These are phyloP conservation scores for Colletes latitarsis DNA, from an alignment of 1,140 invertebrate genomes.

Conservation along the genomic window DNA sequence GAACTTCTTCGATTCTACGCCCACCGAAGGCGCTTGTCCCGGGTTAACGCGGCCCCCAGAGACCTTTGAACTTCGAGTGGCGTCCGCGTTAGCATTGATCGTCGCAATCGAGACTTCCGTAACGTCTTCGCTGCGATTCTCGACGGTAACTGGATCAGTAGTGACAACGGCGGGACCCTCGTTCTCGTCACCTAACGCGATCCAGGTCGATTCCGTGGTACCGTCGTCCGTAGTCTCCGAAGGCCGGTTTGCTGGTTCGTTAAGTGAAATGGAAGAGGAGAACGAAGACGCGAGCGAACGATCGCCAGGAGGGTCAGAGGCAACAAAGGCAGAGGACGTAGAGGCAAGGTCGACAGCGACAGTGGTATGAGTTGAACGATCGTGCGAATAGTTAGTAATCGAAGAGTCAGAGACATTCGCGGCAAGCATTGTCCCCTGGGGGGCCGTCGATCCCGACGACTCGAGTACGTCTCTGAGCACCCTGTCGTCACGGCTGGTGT, in stretches of 20 bases:
- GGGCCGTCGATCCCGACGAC: conserved; percentile 20
- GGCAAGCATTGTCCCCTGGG: conserved; percentile 14
- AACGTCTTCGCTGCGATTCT: neutral
- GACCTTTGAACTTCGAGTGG: conserved; percentile 35
- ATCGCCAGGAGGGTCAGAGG: conserved; percentile 19
- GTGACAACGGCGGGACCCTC: neutral
- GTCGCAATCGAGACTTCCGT: conserved; percentile 1
- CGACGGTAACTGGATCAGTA: neutral
- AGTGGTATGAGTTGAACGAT: conserved; percentile 40
- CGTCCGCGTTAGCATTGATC: conserved; percentile 17
- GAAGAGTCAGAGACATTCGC: conserved; percentile 40
- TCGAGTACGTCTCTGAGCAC: conserved; percentile 2
- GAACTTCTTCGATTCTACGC: conserved; percentile 16
- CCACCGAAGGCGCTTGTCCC: conserved; percentile 1
- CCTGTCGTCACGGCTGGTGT: neutral
- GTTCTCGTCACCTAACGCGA: neutral
- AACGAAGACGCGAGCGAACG: conserved; percentile 4
- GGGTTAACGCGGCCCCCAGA: neutral
- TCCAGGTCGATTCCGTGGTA: neutral
- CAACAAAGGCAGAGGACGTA: conserved; percentile 41
- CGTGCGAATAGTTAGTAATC: conserved; percentile 43
- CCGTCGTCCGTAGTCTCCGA: neutral
- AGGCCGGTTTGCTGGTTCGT: neutral
- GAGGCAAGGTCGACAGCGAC: conserved; percentile 35
- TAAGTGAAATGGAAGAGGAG: neutral